Conservation (phyloP, 2,888 invertebrate species). For the Acheta domesticus region DNA sequence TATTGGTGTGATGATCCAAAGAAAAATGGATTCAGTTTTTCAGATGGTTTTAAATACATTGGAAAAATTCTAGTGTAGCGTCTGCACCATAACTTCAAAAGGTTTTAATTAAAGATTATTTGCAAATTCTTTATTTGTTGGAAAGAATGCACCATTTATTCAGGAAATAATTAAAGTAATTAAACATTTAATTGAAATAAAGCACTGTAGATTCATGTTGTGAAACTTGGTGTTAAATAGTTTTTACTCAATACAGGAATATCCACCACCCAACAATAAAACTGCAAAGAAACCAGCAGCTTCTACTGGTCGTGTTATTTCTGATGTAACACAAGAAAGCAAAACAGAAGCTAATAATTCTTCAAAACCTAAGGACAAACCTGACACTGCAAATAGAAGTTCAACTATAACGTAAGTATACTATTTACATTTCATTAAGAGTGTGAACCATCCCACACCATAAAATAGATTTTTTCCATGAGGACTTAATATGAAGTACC, state of each 20-base stretch:
- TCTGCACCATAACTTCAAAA: neutral
- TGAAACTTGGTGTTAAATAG: no score
- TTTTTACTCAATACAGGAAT: slow-evolving; percentile 52
- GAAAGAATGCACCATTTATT: neutral
- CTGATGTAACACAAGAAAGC: slow-evolving; percentile 42
- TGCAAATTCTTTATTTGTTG: neutral
- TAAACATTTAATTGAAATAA: no score
- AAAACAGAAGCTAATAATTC: slow-evolving; percentile 43
- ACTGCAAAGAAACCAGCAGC: slow-evolving; percentile 40
- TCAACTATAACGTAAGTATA: slow-evolving; percentile 61
- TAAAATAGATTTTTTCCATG: no score
- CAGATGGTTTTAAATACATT: no score
- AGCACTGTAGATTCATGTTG: no score
- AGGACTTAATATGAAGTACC: no score
- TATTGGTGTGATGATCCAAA: no score
- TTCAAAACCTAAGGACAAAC: slow-evolving; percentile 45
- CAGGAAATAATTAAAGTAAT: no score
- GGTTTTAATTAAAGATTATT: neutral
- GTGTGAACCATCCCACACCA: no score
- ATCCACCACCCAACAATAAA: slow-evolving; percentile 56
- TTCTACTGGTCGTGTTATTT: slow-evolving; percentile 45
- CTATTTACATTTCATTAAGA: neutral
- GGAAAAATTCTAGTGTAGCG: no score
- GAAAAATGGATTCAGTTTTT: no score
- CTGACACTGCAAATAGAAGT: slow-evolving; percentile 53